Percentiles rank a stretch among this genome's conserved stretches.
These are phyloP conservation scores for Pseudopleuronectes americanus DNA, from an alignment of 2,797 vertebrate species.

Conservation along the genomic window DNA sequence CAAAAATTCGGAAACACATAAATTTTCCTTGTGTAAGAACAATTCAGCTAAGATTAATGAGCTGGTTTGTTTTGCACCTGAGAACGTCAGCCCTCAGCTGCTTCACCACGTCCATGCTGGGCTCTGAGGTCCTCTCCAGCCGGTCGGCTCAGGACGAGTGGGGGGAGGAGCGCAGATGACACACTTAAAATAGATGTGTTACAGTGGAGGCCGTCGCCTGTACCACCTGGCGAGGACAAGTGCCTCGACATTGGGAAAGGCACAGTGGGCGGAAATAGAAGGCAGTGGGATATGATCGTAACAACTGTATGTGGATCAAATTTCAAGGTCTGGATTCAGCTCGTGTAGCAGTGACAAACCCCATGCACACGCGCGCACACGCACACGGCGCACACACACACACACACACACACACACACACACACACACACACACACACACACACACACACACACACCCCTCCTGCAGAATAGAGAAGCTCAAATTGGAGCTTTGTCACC, in stretches of 20 bases:
- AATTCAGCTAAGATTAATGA: neutral
- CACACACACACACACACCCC: no score
- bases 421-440: no score
- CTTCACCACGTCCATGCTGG: neutral
- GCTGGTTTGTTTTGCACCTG: neutral
- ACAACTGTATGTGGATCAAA: conserved; percentile 41
- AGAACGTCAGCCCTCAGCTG: no score
- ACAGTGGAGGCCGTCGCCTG: conserved; percentile 54
- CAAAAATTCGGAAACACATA: neutral
- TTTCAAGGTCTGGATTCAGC: conserved; percentile 61
- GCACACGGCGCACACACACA: no score
- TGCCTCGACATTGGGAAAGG: conserved; percentile 68
- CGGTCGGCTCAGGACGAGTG: conserved; percentile 18
- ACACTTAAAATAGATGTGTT: conserved; percentile 81
- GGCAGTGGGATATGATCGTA: conserved; percentile 20
- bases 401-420: no score
- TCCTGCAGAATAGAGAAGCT: conserved; percentile 13
- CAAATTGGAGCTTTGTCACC: conserved; percentile 9
- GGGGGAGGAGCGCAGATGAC: conserved; percentile 51
- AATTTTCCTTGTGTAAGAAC: neutral
- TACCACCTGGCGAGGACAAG: conserved; percentile 76
- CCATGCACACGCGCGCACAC: neutral
- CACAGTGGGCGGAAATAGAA: conserved; percentile 36
- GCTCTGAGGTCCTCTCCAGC: conserved; percentile 14
- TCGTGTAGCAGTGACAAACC: conserved; percentile 24